These are phyloP conservation scores for Equus przewalskii DNA, from an alignment of 2,113 vertebrate genomes.

Conservation along the genomic window DNA sequence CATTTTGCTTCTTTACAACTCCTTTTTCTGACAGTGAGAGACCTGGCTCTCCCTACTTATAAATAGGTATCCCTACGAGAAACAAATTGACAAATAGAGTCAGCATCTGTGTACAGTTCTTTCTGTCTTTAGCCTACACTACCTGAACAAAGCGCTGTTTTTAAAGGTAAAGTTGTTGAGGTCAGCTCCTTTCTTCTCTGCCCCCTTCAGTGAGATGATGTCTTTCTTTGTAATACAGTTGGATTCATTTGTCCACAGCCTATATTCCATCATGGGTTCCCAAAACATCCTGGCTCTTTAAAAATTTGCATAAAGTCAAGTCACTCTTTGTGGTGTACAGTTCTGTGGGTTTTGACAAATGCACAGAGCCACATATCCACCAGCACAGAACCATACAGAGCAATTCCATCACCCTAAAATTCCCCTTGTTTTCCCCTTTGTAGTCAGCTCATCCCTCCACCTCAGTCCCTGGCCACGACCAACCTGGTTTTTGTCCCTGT, in stretches of 20 bases:
- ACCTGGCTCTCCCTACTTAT: neutral
- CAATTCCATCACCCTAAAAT: neutral
- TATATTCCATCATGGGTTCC: neutral
- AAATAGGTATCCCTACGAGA: neutral
- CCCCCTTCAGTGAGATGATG: neutral
- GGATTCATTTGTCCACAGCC: neutral
- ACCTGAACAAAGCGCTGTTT: neutral
- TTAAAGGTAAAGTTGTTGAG: slow-evolving; percentile 2
- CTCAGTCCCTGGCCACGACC: neutral
- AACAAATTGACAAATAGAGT: neutral
- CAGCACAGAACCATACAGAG: neutral
- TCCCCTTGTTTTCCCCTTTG: neutral
- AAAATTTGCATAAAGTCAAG: neutral
- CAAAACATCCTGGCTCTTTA: neutral
- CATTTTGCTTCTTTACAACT: neutral
- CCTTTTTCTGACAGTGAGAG: slow-evolving; percentile 31
- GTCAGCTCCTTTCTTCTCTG: neutral
- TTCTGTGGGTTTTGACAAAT: slow-evolving; percentile 6
- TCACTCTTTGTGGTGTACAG: neutral
- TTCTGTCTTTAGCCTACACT: slow-evolving; percentile 9
- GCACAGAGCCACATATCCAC: neutral
- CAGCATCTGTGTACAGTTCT: neutral
- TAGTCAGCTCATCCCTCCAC: neutral
- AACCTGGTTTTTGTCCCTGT: neutral
- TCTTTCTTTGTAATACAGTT: slow-evolving; percentile 17